phyloP scores from a whole-genome alignment of 2,888 invertebrate species.

The Micoletzkya japonica region DNA sequence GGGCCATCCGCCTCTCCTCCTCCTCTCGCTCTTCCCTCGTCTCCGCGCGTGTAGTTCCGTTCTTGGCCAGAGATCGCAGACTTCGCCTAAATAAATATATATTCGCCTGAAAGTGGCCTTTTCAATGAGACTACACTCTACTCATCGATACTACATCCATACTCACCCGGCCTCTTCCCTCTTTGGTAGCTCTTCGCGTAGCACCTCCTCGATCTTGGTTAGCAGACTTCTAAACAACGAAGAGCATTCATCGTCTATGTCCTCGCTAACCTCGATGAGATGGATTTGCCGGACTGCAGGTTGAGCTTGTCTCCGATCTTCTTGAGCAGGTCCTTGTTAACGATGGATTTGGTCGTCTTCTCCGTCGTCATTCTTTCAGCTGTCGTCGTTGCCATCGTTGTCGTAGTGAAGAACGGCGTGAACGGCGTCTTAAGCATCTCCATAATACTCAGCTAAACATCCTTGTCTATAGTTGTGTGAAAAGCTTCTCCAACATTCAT shows the following conservation, averaged over 20 bases:
- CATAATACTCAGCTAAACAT: too few relatives aligned
- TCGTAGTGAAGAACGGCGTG: too few relatives aligned
- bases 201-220: constrained; percentile 24
- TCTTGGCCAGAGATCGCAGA: neutral
- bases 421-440: too few relatives aligned
- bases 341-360: constrained; percentile 12
- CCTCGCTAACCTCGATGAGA: constrained; percentile 15
- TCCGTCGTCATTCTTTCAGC: neutral
- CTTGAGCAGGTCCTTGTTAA: constrained; percentile 23
- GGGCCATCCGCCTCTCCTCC: too few relatives aligned
- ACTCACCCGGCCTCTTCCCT: too few relatives aligned
- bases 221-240: constrained; percentile 23
- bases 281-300: constrained; percentile 16
- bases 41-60: too few relatives aligned
- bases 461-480: too few relatives aligned
- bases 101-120: neutral
- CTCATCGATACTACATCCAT: too few relatives aligned
- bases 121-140: neutral
- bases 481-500: neutral
- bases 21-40: too few relatives aligned
- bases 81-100: neutral
- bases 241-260: too few relatives aligned
- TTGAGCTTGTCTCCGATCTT: constrained; percentile 25
- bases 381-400: too few relatives aligned
- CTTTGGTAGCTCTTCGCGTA: constrained; percentile 25